Base-by-base conservation (phyloP, 2,888 invertebrate genomes). In the Drosophila bunnanda region DNA sequence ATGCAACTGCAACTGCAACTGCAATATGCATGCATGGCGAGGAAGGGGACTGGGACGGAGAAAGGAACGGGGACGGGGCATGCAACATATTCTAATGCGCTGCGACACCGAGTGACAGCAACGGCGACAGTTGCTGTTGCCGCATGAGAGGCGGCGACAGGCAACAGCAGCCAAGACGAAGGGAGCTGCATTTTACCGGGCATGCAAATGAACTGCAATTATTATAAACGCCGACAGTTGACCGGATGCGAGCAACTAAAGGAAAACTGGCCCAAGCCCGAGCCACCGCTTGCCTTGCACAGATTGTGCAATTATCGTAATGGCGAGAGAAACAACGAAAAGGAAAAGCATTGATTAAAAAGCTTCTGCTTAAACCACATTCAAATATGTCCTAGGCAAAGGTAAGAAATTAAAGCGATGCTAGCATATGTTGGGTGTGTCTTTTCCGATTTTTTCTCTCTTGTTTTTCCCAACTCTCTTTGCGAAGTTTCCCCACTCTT, bases 151-250 rank as follows among this genome's bases (percentile, higher is more conserved):
- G 78, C 89, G 88, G 66, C 79, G 86, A 82, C 88, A 82, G 59
- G 48, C 56, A 59, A 56, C 54, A 57, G 70, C 62, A 41, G 67
- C 30, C 30, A 54, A 54, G 65, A 67, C 52, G 65, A 66, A 66
- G 67, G 50, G 52, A 41, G 70, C 86, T 88, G 86, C 86, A 80
- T 76, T 85, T 80, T 74, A 76, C 46, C 73, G 46, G 67, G 77
- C 79, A 90, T 89, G 90, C 90, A 91, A 90, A 90, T 90, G 86
- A 89, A 83, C 82, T 89, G 81, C 87, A 88, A 89, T 90, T 90
- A 90, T 90, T 91, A 90, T 89, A 91, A 91, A 90, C 90, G 90
- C 88, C 91, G 88, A 77, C 91, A 90, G 90, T 90, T 90, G 91
- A 90, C 90, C 91, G 90, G 90, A 90, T 88, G 84, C 81, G 82